Evolutionary conservation across 2,888 invertebrate species (phyloP).

Genomic region (Pedicia rivosa): DNA sequence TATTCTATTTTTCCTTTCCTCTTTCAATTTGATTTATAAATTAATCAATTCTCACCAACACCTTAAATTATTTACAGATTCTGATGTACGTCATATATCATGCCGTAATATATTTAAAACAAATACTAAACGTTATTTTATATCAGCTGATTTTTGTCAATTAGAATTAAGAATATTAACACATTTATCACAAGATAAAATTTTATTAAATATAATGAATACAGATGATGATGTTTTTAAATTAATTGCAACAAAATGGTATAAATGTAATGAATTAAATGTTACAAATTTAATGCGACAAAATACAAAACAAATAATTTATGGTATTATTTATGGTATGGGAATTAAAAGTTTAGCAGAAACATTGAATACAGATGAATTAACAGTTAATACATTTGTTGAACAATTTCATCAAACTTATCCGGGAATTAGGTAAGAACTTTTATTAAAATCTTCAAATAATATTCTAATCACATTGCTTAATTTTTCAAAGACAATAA

Average conservation of each 20-base stretch:
- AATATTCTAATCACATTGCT: slow-evolving; percentile 20
- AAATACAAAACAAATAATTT: slow-evolving; percentile 83
- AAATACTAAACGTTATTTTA: slow-evolving; percentile 42
- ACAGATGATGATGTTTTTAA: slow-evolving; percentile 65
- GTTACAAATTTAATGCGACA: slow-evolving; percentile 66
- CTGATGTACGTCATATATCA: slow-evolving; percentile 16
- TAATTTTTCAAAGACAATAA: too few relatives aligned
- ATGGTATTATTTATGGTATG: slow-evolving; percentile 97
- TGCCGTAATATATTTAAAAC: slow-evolving; percentile 48
- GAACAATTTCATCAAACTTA: slow-evolving; percentile 66
- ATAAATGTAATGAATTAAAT: slow-evolving; percentile 46
- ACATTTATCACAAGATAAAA: slow-evolving; percentile 64
- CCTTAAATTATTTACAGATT: background rate
- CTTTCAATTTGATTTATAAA: too few relatives aligned
- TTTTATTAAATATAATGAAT: slow-evolving; percentile 48
- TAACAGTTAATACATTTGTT: slow-evolving; percentile 64
- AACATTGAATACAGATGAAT: slow-evolving; percentile 57
- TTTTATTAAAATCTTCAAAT: slow-evolving; percentile 24
- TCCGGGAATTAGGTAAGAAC: slow-evolving; percentile 51
- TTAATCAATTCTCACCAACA: too few relatives aligned
- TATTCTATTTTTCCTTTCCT: too few relatives aligned
- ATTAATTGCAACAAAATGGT: slow-evolving; percentile 74
- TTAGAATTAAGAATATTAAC: slow-evolving; percentile 86
- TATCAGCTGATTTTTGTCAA: slow-evolving; percentile 95
- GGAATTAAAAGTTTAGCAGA: slow-evolving; percentile 68